Base-by-base conservation (phyloP, 2,113 vertebrate genomes). In the Camelus dromedarius region DNA sequence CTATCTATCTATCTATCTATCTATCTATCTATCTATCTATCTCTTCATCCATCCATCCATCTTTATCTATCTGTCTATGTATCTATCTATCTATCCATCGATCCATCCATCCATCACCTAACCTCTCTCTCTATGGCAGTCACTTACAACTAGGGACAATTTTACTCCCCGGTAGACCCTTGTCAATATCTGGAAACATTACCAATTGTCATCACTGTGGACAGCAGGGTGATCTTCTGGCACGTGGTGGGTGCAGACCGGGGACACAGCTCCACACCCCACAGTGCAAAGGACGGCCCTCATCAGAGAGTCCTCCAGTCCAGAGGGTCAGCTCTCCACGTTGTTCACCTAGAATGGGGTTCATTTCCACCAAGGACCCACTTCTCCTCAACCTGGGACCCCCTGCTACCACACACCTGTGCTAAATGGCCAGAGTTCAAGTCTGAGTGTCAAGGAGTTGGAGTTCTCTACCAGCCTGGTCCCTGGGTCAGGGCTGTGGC, bases 171-270 rank as follows among this genome's bases (percentile, higher is more conserved):
- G 12, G 26, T 28, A 26, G 60, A 13, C 26, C 26, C 26, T 28
- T 26, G 24, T 62, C 8, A 14, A 15, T 24, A 30, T 10, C 28
- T 5, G 35, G 8, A 19, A 18, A 24, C 46, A 20, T 67, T 67
- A n/a, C n/a, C 3, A 11, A 30, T 48, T 24, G 19, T 35, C 20
- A 4, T 42, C 14, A 9, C 8, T 26, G 30, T 19, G 46, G 20
- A 8, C 1, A 0, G 8, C 1, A 0, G 30, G 19, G 42, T 10
- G 48, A 0, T 4, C 28, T 8, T 42, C 38, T 54, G 30, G n/a
- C 66, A 30, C 4, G 3, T 19, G 50, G n/a, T 2, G 10, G 22
- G 24, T 30, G 66, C n/a, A 26, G 24, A 8, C n/a, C 66, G 30
- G n/a, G n/a, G 66, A 8, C 2, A n/a, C n/a, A 18, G 32, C 20